Base-by-base conservation (phyloP, 2,113 vertebrate genomes). In the Phaethornis superciliosus region DNA sequence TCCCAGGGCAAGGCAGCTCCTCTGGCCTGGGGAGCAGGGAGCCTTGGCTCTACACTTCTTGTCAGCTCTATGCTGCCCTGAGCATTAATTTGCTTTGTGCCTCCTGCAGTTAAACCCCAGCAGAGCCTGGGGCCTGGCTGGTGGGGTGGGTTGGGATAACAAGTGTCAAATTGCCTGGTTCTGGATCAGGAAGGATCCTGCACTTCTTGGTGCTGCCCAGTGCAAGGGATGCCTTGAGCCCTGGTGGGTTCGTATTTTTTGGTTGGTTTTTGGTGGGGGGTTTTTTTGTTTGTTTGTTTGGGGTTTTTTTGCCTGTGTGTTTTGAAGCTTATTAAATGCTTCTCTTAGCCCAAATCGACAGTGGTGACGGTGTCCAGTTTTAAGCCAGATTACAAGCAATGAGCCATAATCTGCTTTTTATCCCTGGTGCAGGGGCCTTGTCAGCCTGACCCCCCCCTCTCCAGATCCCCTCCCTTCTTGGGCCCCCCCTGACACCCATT, bases 321-420 rank as follows among this genome's bases (percentile, higher is more conserved):
- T 94, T 84, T 71, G 64, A 90, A 89, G 88, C 94, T 90, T 87
- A 93, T 95, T 94, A 96, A 96, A 93, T 62, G 67, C 80, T 95
- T 84, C 88, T 93, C 65, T 91, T 81, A 88, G 86, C 69, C 91
- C 80, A 67, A 90, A 91, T 91, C 82, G 91, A 87, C 88, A 78
- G 3, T 0, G 5, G 79, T 89, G 90, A 92, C 26, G 60, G 96
- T 93, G 93, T 92, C 91, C 80, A 93, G 68, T 90, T 96, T 95
- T 92, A 93, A 95, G 46, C 21, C 91, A 91, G 95, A 95, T 94
- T 93, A 91, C 91, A 93, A 94, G 3, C 68, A 5, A 6, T 81
- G 79, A 91, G 91, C 94, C 26, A 2, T 95, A 94, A 97, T 95
- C 94, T 89, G 75, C 55, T 91, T 83, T 94, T 95, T 88, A 95